Conservation (phyloP, 2,888 invertebrate genomes). For the Dolichopus griseipennis region DNA sequence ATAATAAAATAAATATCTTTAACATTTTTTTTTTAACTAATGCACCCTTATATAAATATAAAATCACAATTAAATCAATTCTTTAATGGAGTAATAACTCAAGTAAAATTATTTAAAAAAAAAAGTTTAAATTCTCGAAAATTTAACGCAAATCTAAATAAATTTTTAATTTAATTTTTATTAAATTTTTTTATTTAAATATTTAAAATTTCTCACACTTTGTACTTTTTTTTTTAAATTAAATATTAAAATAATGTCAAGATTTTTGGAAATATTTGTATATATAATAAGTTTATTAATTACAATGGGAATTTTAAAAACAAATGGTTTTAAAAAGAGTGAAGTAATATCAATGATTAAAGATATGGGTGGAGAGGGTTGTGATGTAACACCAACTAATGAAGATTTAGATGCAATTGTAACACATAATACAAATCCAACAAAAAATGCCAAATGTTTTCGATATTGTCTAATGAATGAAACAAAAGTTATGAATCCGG, state of each 20-base stretch:
- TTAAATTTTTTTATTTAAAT: too few species aligned
- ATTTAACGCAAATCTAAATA: too few species aligned
- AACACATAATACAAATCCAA: neutral
- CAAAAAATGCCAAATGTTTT: neutral
- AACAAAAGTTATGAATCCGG: neutral
- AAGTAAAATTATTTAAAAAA: too few species aligned
- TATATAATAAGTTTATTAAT: neutral
- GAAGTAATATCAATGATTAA: neutral
- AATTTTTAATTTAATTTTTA: too few species aligned
- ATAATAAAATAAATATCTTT: too few species aligned
- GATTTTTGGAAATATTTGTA: neutral
- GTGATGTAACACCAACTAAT: neutral
- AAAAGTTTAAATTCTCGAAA: too few species aligned
- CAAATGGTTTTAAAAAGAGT: neutral
- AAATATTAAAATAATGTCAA: neutral
- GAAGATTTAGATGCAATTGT: neutral
- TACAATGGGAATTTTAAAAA: neutral
- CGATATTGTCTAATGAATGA: neutral
- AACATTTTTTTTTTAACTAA: too few species aligned
- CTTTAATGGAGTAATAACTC: too few species aligned
- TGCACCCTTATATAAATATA: too few species aligned
- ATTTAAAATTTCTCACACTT: too few species aligned
- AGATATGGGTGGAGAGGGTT: neutral
- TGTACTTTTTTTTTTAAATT: too few species aligned
- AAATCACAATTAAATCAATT: too few species aligned